Evolutionary conservation across 1,140 invertebrate species (phyloP).

Genomic region (Scaptodrosophila lebanonensis): DNA sequence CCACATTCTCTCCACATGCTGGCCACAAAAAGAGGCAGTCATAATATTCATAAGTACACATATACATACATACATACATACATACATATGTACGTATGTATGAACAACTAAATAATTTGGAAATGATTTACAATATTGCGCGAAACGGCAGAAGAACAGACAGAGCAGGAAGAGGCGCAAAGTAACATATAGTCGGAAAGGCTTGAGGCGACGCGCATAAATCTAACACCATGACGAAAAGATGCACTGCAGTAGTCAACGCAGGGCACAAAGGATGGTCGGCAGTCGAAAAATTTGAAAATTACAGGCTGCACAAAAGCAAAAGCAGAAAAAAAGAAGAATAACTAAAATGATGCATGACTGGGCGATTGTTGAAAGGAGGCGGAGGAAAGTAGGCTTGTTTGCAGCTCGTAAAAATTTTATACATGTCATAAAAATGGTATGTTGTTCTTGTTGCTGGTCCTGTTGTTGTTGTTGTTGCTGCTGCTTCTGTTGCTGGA

Average conservation of each 20-base stretch:
- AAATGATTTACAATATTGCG: constrained; percentile 73
- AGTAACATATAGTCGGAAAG: neutral
- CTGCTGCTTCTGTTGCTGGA: too few species aligned
- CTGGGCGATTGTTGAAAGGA: constrained; percentile 20
- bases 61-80: constrained; percentile 36
- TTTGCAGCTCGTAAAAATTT: too few species aligned
- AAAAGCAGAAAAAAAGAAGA: too few species aligned
- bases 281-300: constrained; percentile 20
- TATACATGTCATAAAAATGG: constrained; percentile 42
- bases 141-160: neutral
- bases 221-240: constrained; percentile 71
- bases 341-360: constrained; percentile 58
- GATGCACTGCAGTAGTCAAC: constrained; percentile 54
- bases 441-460: too few species aligned
- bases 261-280: neutral
- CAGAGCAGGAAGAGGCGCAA: constrained; percentile 21
- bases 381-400: too few species aligned
- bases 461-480: too few species aligned
- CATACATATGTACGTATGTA: too few species aligned
- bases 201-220: constrained; percentile 45
- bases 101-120: constrained; percentile 71
- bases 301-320: constrained; percentile 59
- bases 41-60: constrained; percentile 66
- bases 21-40: constrained; percentile 44
- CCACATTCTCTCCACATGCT: constrained; percentile 38